These are phyloP conservation scores for Erynnis tages DNA, from an alignment of 2,888 invertebrate species.

Conservation along the genomic window DNA sequence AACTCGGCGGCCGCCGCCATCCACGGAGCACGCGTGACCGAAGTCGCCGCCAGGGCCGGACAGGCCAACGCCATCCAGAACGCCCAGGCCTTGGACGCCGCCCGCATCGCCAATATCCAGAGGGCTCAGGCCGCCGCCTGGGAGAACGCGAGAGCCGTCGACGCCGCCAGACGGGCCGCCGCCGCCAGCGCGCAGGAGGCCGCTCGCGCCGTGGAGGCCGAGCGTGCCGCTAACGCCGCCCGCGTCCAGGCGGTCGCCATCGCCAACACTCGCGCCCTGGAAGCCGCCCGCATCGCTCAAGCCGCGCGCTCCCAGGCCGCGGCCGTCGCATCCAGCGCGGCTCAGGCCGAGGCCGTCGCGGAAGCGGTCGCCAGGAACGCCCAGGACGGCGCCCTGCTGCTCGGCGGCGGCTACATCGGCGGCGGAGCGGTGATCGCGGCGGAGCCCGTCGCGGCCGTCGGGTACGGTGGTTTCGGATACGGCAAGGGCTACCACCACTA, in stretches of 20 bases:
- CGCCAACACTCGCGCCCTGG: slow-evolving; percentile 67
- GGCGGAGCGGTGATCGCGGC: slow-evolving; percentile 39
- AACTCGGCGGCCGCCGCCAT: slow-evolving; percentile 72
- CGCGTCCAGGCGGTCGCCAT: slow-evolving; percentile 70
- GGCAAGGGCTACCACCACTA: slow-evolving; percentile 39
- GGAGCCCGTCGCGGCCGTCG: slow-evolving; percentile 29
- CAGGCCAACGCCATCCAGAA: slow-evolving; percentile 69
- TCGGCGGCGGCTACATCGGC: slow-evolving; percentile 42
- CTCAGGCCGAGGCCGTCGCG: slow-evolving; percentile 64
- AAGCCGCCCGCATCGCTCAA: slow-evolving; percentile 54
- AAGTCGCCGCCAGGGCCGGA: slow-evolving; percentile 67
- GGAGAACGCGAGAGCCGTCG: slow-evolving; percentile 68
- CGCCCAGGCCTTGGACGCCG: slow-evolving; percentile 68
- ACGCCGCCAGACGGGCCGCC: slow-evolving; percentile 67
- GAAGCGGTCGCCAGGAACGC: slow-evolving; percentile 63
- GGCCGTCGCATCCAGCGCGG: slow-evolving; percentile 58
- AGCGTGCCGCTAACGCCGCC: slow-evolving; percentile 67
- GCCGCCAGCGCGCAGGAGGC: slow-evolving; percentile 55
- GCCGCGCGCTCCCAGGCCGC: slow-evolving; percentile 70
- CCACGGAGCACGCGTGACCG: slow-evolving; percentile 69
- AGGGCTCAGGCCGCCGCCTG: slow-evolving; percentile 72
- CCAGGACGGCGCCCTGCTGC: slow-evolving; percentile 56
- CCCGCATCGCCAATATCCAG: slow-evolving; percentile 67
- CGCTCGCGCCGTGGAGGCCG: slow-evolving; percentile 57
- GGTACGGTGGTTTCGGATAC: slow-evolving; percentile 35